phyloP scores from a whole-genome alignment of 2,797 vertebrate species.

The Cephalopachus bancanus region DNA sequence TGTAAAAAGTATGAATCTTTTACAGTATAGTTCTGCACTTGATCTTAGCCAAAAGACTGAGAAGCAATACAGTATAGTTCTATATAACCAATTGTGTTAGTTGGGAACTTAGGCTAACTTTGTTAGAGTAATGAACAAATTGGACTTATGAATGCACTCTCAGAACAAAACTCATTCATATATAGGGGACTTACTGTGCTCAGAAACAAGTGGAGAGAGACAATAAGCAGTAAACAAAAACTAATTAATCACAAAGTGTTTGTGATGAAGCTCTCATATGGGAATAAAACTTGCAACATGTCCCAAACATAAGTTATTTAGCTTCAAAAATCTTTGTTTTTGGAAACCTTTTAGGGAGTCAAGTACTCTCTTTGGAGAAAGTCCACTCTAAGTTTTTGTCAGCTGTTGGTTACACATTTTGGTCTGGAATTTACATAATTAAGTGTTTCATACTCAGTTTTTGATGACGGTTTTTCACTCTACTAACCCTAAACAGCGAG shows the following conservation, averaged over 20 bases:
- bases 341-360: neutral
- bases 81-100: no score
- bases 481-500: neutral
- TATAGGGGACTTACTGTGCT: no score
- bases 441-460: constrained; percentile 28
- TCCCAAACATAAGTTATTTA: neutral
- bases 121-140: no score
- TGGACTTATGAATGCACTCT: no score
- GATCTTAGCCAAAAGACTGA: no score
- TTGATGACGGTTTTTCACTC: neutral
- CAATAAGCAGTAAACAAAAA: neutral
- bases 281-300: neutral
- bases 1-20: no score
- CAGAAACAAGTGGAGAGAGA: neutral
- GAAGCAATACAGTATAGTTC: no score
- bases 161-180: no score
- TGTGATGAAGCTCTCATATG: neutral
- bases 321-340: constrained; percentile 30
- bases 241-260: neutral
- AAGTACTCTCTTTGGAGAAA: neutral
- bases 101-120: no score
- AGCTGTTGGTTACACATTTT: neutral
- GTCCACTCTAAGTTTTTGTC: neutral
- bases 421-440: constrained; percentile 45
- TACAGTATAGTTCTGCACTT: no score